phyloP scores from a whole-genome alignment of 2,797 vertebrate species.

The Ceryle rudis region DNA sequence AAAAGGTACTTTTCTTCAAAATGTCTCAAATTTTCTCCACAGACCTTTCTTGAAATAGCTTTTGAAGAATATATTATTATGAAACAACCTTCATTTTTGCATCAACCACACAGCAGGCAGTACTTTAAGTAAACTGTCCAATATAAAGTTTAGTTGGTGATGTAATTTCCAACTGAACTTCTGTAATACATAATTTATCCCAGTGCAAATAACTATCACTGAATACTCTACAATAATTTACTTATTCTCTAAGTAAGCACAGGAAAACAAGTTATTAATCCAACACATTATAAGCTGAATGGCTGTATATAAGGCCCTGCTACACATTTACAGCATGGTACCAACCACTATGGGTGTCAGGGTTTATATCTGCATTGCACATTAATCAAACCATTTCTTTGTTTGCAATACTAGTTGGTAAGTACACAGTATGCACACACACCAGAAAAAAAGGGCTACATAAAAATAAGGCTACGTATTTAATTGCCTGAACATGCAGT shows the following conservation, averaged over 20 bases:
- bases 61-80: background rate
- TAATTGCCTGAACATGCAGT: background rate
- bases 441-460: background rate
- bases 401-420: background rate
- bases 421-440: background rate
- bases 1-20: background rate
- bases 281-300: background rate
- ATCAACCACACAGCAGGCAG: background rate
- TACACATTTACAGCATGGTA: background rate
- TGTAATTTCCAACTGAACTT: background rate
- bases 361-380: background rate
- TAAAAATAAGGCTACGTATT: background rate
- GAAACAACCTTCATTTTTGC: background rate
- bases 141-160: slow-evolving; percentile 10
- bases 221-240: background rate
- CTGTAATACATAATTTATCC: background rate
- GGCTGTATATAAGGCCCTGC: background rate
- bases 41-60: background rate
- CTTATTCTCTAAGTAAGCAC: background rate
- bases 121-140: background rate
- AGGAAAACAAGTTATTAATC: slow-evolving; percentile 9
- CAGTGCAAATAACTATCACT: background rate
- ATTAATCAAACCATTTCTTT: background rate
- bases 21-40: background rate
- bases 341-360: background rate